Evolutionary conservation across 2,888 invertebrate genomes (phyloP), one percentile per base, ranked within the genome.

Genomic region (Galeruca laticollis): DNA sequence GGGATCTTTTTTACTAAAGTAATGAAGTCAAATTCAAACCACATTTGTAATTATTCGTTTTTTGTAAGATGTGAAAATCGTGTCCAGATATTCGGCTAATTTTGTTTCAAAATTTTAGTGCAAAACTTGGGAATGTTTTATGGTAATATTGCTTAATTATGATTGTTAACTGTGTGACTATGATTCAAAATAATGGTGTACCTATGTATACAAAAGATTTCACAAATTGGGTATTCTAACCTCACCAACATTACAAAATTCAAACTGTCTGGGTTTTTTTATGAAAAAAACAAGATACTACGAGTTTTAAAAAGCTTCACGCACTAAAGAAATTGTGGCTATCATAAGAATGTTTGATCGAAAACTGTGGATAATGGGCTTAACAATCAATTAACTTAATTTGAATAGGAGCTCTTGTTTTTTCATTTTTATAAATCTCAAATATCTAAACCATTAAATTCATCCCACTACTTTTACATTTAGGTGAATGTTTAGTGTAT

Each of bases 401-500:
- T 47, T 9, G 6, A 47, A 47, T 18, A 8, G 15, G 15, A 47
- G 9, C 18, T 47, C 47, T 47, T 47, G 18, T 47, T 47, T 47
- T 9, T 47, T 47, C 9, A 15, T 9, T 18, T 10, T 15, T 18
- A 15, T 47, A 47, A 47, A 47, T 47, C 47, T 47, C 47, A 47
- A 47, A 47, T 47, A 15, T 15, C 18, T 47, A 18, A 47, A 47
- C 13, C n/a, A 40, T 40, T 40, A 40, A 47, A 15, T 18, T 47
- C 18, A 9, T 47, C 47, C 15, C 47, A 9, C 47, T 15, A 47
- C 18, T 57, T 35, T 21, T 59, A 51, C n/a, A 31, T 59, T 66
- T 66, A 59, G 43, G 59, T 66, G 51, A 57, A 59, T 37, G n/a
- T 57, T 66, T 66, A 59, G 59, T 66, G 66, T 66, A 66, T 66